Evolutionary conservation across 2,888 invertebrate species (phyloP), one percentile per base, ranked within the genome.

Genomic region (Ophraella communa): DNA sequence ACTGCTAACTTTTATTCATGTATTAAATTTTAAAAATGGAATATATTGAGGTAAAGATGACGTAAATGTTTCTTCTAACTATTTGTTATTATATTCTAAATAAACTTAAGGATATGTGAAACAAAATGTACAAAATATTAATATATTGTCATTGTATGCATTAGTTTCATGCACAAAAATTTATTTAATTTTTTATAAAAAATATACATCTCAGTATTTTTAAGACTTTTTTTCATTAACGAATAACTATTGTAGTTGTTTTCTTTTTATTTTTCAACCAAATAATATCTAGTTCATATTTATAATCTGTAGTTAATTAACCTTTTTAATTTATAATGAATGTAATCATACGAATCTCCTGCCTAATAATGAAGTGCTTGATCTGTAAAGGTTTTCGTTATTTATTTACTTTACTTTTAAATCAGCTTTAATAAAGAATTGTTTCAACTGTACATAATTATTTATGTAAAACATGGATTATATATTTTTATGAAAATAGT

Each of bases 71-170:
- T 74, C 69, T 73, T 73, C 71, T 73, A 67, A 67, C 67, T 67
- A 66, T 71, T 69, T 69, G 67, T 71, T 68, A 69, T 64, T 71
- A 73, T 72, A 73, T 74, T 74, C 73, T 74, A 71, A 73, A 73
- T 63, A 53, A 63, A 45, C 70, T 70, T 65, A 73, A 66, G 68
- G 75, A 74, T 76, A 74, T 74, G 73, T 74, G 74, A 74, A 74
- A 76, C 71, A 67, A 66, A 68, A 71, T 73, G 74, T 75, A 75
- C 74, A 74, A 74, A 74, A 71, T 70, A 67, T 61, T 63, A 51
- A 51, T 59, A 39, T 64, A 59, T 61, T 66, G 60, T 63, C 65
- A 66, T 63, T 59, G 53, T 55, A 49, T 21, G 56, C 55, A 27
- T 51, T 62, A 54, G 49, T 59, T 64, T 59, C 44, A 57, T 60